phyloP scores from a whole-genome alignment of 2,888 invertebrate species.

The Neoitamus cyanurus region DNA sequence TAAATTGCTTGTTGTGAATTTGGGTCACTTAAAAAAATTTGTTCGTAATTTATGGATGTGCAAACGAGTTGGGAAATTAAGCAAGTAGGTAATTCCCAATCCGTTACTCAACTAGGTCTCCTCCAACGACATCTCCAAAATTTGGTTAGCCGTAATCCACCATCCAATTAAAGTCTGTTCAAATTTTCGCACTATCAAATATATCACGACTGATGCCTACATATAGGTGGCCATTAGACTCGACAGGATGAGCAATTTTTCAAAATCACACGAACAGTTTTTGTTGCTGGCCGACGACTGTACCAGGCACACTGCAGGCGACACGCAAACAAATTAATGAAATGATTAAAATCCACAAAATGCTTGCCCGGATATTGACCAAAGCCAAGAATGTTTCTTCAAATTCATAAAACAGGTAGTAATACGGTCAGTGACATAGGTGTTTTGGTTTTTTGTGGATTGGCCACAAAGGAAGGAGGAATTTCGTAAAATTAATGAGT shows the following conservation, averaged over 20 bases:
- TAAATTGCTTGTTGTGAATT: background rate
- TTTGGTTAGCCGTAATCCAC: background rate
- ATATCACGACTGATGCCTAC: background rate
- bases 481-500: background rate
- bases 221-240: background rate
- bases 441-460: background rate
- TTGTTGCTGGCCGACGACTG: background rate
- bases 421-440: background rate
- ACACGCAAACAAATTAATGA: background rate
- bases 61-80: background rate
- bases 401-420: background rate
- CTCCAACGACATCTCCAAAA: background rate
- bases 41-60: background rate
- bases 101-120: background rate
- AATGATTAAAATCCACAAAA: background rate
- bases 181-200: background rate
- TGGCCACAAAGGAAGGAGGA: background rate
- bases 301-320: background rate
- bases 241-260: background rate
- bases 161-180: background rate
- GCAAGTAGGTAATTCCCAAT: background rate
- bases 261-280: background rate
- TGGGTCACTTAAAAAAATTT: background rate
- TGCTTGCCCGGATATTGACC: background rate
- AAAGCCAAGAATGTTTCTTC: background rate